phyloP scores from a whole-genome alignment of 2,113 vertebrate species.

The Pomatorhinus ruficollis region DNA sequence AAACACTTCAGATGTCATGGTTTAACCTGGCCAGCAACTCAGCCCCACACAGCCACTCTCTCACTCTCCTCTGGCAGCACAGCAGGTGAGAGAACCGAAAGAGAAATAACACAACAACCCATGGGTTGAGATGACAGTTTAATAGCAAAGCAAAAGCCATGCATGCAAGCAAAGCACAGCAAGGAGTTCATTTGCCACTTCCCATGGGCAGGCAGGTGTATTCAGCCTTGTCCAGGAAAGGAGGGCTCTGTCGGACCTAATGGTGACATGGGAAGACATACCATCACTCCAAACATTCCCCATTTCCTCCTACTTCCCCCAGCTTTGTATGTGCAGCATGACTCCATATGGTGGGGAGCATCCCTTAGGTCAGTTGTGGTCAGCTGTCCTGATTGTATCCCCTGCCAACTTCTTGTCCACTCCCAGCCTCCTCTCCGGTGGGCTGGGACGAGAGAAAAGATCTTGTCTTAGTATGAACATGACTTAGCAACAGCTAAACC shows the following conservation, averaged over 20 bases:
- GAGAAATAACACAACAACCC: neutral
- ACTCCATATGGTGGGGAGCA: neutral
- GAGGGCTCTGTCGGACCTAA: neutral
- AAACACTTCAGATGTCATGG: neutral
- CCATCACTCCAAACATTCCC: neutral
- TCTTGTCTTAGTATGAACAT: neutral
- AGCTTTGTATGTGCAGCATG: neutral
- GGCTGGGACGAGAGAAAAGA: neutral
- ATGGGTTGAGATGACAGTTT: neutral
- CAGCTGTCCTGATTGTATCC: neutral
- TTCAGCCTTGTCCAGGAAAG: neutral
- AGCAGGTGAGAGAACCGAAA: neutral
- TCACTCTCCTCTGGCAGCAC: neutral
- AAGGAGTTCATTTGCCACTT: neutral
- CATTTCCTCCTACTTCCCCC: neutral
- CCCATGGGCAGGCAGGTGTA: neutral
- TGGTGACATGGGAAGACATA: accelerated
- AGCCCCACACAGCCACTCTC: accelerated
- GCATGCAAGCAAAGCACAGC: neutral
- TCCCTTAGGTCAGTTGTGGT: neutral
- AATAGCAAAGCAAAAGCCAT: neutral
- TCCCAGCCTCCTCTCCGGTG: neutral
- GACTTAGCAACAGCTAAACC: neutral
- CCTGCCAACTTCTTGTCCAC: neutral
- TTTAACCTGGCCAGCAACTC: neutral